Evolutionary conservation across 2,888 invertebrate species (phyloP).

Genomic region (Eucera pruinosa): DNA sequence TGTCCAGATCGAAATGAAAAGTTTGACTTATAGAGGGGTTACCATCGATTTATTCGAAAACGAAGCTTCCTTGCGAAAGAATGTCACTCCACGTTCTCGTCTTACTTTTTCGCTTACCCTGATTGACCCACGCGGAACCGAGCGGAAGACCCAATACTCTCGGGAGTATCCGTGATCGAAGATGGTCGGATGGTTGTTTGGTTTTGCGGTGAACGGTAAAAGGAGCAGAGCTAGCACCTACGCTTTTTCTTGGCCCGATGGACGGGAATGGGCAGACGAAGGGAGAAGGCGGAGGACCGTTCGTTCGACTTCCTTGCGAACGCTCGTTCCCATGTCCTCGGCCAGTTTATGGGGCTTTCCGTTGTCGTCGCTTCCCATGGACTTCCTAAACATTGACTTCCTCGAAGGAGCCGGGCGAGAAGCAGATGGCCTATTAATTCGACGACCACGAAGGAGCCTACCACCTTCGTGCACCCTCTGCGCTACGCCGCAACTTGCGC

Average conservation of each 20-base stretch:
- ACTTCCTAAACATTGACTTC: constrained; percentile 84
- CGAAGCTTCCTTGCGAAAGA: background rate
- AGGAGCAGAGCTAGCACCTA: constrained; percentile 43
- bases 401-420: constrained; percentile 75
- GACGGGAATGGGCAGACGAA: constrained; percentile 28
- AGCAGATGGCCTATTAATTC: constrained; percentile 84
- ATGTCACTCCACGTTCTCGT: too few relatives aligned
- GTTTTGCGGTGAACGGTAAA: constrained; percentile 17
- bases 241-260: constrained; percentile 18
- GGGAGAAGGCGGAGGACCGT: constrained; percentile 40
- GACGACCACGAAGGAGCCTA: constrained; percentile 67
- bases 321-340: constrained; percentile 81
- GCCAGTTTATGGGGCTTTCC: constrained; percentile 82
- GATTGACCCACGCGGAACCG: too few relatives aligned
- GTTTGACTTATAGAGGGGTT: too few relatives aligned
- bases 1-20: too few relatives aligned
- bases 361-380: constrained; percentile 84
- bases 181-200: constrained; percentile 11
- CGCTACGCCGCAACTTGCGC: constrained; percentile 41
- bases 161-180: constrained; percentile 17
- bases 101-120: too few relatives aligned
- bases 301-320: constrained; percentile 73
- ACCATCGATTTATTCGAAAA: too few relatives aligned
- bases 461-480: constrained; percentile 51
- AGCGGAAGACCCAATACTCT: background rate